Conservation (phyloP, 1,140 invertebrate species). For the Bombus pascuorum region DNA sequence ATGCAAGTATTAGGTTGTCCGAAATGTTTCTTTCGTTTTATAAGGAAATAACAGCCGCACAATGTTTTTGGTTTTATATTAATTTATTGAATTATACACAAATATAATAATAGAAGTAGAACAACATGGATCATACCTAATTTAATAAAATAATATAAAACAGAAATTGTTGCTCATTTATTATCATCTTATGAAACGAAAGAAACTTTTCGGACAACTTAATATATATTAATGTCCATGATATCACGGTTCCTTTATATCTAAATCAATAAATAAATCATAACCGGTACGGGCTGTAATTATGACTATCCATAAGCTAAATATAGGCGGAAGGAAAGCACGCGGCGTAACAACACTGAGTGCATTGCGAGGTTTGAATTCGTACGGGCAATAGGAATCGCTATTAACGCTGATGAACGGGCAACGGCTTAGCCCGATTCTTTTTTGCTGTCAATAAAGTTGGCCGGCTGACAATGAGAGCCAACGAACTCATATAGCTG, state of each 20-base stretch:
- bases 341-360: conserved; percentile 18
- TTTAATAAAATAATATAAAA: no score
- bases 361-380: conserved; percentile 28
- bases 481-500: conserved; percentile 63
- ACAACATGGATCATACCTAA: no score
- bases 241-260: not conserved
- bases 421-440: conserved; percentile 55
- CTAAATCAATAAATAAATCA: not conserved
- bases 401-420: conserved; percentile 62
- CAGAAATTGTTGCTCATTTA: no score
- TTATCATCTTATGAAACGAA: no score
- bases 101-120: no score
- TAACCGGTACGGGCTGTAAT: not conserved
- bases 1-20: not conserved
- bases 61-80: no score
- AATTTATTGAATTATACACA: no score
- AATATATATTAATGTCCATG: not conserved
- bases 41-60: no score
- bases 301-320: not conserved
- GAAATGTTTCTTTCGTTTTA: no score
- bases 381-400: conserved; percentile 37
- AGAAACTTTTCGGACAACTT: no score
- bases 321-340: not conserved
- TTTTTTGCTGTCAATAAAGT: conserved; percentile 65
- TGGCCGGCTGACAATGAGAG: conserved; percentile 63